phyloP scores from a whole-genome alignment of 1,140 invertebrate genomes.

The Asbolus verrucosus region DNA sequence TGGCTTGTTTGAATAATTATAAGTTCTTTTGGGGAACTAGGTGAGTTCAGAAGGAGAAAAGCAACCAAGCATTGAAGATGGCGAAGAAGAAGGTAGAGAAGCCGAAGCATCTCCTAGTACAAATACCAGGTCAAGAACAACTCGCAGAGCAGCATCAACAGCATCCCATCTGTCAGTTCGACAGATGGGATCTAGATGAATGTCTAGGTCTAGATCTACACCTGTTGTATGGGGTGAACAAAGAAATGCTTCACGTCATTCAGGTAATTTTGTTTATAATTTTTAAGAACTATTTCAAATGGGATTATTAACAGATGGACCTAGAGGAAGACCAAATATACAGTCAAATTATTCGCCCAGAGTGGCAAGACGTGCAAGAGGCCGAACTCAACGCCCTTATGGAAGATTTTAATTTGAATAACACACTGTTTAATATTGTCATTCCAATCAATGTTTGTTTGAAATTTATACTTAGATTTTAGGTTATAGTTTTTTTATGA shows the following conservation, averaged over 20 bases:
- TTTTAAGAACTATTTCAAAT: slow-evolving; percentile 1
- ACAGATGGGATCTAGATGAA: slow-evolving; percentile 30
- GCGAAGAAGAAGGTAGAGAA: slow-evolving; percentile 76
- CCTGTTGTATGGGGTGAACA: slow-evolving; percentile 55
- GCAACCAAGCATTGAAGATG: slow-evolving; percentile 66
- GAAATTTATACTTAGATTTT: too few relatives aligned
- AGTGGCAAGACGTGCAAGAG: slow-evolving; percentile 53
- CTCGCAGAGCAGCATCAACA: slow-evolving; percentile 42
- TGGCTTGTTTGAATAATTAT: too few relatives aligned
- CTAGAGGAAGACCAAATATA: slow-evolving; percentile 46
- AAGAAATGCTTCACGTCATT: slow-evolving; percentile 38
- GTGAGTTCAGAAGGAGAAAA: slow-evolving; percentile 75
- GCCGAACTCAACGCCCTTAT: slow-evolving; percentile 50
- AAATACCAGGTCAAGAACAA: slow-evolving; percentile 64
- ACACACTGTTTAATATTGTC: too few relatives aligned
- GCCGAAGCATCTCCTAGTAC: slow-evolving; percentile 75
- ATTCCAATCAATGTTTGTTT: too few relatives aligned
- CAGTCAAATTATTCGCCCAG: slow-evolving; percentile 46
- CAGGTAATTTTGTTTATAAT: slow-evolving; percentile 33
- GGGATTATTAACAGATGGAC: slow-evolving; percentile 43
- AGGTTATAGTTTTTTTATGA: too few relatives aligned
- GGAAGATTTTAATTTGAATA: too few relatives aligned
- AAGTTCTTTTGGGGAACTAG: too few relatives aligned
- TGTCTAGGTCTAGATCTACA: slow-evolving; percentile 48
- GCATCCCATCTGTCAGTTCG: slow-evolving; percentile 53